Evolutionary conservation across 1,140 invertebrate species (phyloP), one percentile per base, ranked within the genome.

Genomic region (Tetragnatha versicolor): DNA sequence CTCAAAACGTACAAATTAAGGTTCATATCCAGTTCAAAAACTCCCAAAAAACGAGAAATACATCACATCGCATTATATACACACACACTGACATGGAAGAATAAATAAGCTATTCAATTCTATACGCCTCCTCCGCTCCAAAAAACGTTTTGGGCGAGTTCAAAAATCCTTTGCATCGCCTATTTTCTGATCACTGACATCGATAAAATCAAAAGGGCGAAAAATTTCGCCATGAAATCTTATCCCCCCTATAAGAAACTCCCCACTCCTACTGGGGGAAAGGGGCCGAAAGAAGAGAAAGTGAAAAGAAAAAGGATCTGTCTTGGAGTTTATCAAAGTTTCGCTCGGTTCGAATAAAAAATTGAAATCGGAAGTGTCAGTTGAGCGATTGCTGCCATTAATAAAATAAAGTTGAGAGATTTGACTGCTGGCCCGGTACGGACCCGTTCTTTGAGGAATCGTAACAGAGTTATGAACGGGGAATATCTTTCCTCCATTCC

Each of bases 351-450:
- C 68, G 69, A 29, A 60, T 73, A 73, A 73, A 73, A 73, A 73
- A 73, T 60, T 42, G 69, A 73, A 73, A 73, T 73, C 69, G 69
- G 69, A 73, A 73, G 69, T 73, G 69, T 73, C 69, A 73, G 35
- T 73, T 60, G 69, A 73, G 55, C 35, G 69, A 73, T 60, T 73
- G 69, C 53, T 60, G 53, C 69, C 53, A 73, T 73, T 73, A 60
- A 73, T 73, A 60, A 73, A 73, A 73, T 60, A 60, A 73, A 73
- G 69, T 60, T 73, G 69, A 60, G 60, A 60, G 51, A 60, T 60
- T 70, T 72, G 20, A 37, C 33, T 55, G 68, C 35, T 42, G 17
- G 29, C 35, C 31, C 22, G 55, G 55, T 35, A 60, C n/a, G 17
- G 29, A 37, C 33, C 58, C 58, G 33, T 65, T 68, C 9, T 29